Base-by-base conservation (phyloP, 2,113 vertebrate species). In the Pampusana beccarii region DNA sequence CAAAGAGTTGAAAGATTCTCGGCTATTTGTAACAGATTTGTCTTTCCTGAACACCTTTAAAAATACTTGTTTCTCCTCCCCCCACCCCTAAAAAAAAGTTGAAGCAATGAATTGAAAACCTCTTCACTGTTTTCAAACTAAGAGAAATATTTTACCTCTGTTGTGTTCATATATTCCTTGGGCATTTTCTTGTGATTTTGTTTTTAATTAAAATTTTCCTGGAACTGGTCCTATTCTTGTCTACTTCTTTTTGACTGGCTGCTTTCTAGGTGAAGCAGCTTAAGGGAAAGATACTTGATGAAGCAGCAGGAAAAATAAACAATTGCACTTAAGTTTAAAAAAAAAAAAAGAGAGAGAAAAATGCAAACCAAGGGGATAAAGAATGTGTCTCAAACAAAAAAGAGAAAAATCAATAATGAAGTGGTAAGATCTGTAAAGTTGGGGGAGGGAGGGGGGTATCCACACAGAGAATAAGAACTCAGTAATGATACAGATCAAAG, bases 401-500 rank as follows among this genome's bases (percentile, higher is more conserved):
- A 65, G n/a, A n/a, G 50, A 24, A 91, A 92, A 94, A 91, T 80
- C 91, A 70, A 80, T 64, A 88, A 13, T 38, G 25, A 82, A 90
- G 75, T 36, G 10, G 20, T n/a, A 72, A 82, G 71, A 58, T 56
- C 66, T 75, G 50, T 82, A 53, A 14, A 81, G 62, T 28, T 19
- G 7, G 1, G 7, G 23, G 10, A 10, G 10, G 8, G 5, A 86
- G 18, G 50, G 33, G 18, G 50, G 33, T 36, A 54, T 46, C 20
- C n/a, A 85, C 51, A 80, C 26, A 64, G 17, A 36, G 54, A 86
- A 61, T 65, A 92, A 94, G 46, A 88, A 73, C 51, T 84, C 71
- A 42, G 42, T 95, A 91, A 95, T 60, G 82, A 88, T 34, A 50
- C 19, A 84, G 51, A 95, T 92, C 91, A 93, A 95, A 97, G 71